Percentiles rank a stretch among this genome's conserved stretches.
Conservation (phyloP, 2,113 vertebrate genomes). For the Aptenodytes forsteri region DNA sequence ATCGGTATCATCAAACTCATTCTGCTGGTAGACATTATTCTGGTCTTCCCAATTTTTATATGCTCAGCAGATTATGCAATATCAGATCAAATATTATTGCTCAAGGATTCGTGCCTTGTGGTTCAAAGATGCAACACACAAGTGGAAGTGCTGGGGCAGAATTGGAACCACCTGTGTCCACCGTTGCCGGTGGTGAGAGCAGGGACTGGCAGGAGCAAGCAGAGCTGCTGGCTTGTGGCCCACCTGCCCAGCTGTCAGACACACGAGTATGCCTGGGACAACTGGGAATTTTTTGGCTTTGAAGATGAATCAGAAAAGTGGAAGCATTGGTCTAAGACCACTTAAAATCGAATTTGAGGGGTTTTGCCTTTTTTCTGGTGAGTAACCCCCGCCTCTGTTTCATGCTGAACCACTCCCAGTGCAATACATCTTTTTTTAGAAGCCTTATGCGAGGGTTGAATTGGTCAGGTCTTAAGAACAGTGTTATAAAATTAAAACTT, state of each 20-base stretch:
- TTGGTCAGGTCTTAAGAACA: neutral
- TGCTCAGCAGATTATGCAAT: neutral
- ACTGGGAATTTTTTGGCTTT: neutral
- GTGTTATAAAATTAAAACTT: neutral
- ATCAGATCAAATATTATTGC: neutral
- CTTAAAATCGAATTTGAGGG: neutral
- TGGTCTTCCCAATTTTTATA: neutral
- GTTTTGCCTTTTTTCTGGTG: neutral
- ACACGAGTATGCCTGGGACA: fast-evolving
- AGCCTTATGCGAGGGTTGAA: neutral
- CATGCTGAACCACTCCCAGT: neutral
- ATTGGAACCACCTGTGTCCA: neutral
- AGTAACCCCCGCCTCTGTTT: neutral
- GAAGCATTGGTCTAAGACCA: neutral
- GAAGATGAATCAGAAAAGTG: neutral
- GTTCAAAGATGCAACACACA: neutral
- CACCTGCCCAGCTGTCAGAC: neutral
- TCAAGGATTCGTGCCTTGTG: neutral
- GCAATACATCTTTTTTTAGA: neutral
- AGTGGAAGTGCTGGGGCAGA: neutral
- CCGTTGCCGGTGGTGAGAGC: neutral
- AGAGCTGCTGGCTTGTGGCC: neutral
- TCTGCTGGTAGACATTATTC: neutral
- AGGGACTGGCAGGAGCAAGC: neutral
- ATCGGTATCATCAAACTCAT: neutral